A percentile compares a stretch with the other conserved stretches of the same genome.
Conservation (phyloP, 37 sponge, comb jelly and placozoan genomes). For the Dysidea cf. avara region DNA sequence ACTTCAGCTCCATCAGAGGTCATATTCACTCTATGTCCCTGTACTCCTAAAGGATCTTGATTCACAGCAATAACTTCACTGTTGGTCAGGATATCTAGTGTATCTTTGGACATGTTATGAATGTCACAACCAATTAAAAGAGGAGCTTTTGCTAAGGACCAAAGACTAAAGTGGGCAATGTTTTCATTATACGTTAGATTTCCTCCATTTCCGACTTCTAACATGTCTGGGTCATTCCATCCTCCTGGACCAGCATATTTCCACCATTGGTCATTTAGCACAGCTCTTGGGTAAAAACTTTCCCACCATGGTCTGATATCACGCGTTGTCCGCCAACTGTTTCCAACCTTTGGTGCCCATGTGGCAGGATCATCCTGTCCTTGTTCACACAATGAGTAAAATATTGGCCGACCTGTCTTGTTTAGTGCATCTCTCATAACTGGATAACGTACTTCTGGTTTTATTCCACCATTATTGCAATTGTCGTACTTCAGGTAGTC, state of each 20-base stretch:
- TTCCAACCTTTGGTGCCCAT: conserved; percentile 42
- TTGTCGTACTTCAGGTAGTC: conserved; percentile 89
- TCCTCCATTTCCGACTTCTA: conserved; percentile 82
- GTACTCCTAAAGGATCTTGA: conserved; percentile 72
- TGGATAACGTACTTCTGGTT: conserved; percentile 35
- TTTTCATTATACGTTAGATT: conserved; percentile 64
- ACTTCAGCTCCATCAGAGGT: conserved; percentile 48
- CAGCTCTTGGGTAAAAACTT: background rate
- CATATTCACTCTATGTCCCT: conserved; percentile 50
- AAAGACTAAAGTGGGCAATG: conserved; percentile 76
- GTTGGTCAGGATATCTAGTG: conserved; percentile 52
- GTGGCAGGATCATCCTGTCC: conserved; percentile 7
- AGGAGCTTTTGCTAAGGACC: conserved; percentile 43
- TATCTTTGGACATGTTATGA: conserved; percentile 15
- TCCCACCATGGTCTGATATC: conserved; percentile 36
- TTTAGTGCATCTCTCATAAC: conserved; percentile 57
- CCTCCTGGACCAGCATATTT: conserved; percentile 72
- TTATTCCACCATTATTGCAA: conserved; percentile 8
- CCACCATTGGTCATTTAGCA: conserved; percentile 32
- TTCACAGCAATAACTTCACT: conserved; percentile 77
- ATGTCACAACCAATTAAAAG: conserved; percentile 59
- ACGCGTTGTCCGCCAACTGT: conserved; percentile 58
- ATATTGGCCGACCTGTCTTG: conserved; percentile 31
- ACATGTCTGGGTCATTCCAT: conserved; percentile 91
- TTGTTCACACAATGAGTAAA: conserved; percentile 50